These are phyloP conservation scores for Cliona cf. orientalis DNA, from an alignment of 37 sponge, comb jelly and placozoan species.

Conservation along the genomic window DNA sequence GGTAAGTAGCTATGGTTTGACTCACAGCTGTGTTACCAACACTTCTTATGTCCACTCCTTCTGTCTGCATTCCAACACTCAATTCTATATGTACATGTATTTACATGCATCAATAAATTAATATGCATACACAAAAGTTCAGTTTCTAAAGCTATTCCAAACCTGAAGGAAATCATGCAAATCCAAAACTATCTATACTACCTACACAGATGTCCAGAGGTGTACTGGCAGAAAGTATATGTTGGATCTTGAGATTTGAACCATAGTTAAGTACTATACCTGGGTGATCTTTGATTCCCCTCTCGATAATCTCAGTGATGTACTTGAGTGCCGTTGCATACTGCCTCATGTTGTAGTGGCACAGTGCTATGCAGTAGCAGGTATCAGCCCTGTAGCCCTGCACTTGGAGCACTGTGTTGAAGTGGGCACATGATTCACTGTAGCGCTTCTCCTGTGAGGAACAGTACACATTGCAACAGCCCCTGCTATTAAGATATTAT, in stretches of 20 bases:
- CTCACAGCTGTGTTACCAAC: constrained; percentile 92
- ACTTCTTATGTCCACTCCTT: constrained; percentile 94
- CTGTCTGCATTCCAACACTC: constrained; percentile 95
- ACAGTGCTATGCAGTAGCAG: constrained; percentile 90
- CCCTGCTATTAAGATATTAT: background rate
- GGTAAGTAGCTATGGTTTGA: background rate
- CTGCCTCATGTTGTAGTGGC: constrained; percentile 93
- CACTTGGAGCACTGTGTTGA: constrained; percentile 81
- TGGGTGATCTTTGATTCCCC: constrained; percentile 92
- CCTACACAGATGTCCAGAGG: too few relatives aligned
- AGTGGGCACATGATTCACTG: constrained; percentile 85
- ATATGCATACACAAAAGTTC: constrained; percentile 11
- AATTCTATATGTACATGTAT: constrained; percentile 69
- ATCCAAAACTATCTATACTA: too few relatives aligned
- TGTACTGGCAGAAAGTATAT: too few relatives aligned
- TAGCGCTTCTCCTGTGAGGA: constrained; percentile 79
- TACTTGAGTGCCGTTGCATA: constrained; percentile 89
- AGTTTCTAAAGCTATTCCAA: too few relatives aligned
- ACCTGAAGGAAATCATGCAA: too few relatives aligned
- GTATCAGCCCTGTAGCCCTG: constrained; percentile 74
- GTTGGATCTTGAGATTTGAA: too few relatives aligned
- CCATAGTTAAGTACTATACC: constrained; percentile 28
- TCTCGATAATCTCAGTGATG: constrained; percentile 96
- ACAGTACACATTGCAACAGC: background rate
- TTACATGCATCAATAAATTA: constrained; percentile 4